Conservation (phyloP, 2,113 vertebrate genomes). For the Onychorhynchus coronatus region DNA sequence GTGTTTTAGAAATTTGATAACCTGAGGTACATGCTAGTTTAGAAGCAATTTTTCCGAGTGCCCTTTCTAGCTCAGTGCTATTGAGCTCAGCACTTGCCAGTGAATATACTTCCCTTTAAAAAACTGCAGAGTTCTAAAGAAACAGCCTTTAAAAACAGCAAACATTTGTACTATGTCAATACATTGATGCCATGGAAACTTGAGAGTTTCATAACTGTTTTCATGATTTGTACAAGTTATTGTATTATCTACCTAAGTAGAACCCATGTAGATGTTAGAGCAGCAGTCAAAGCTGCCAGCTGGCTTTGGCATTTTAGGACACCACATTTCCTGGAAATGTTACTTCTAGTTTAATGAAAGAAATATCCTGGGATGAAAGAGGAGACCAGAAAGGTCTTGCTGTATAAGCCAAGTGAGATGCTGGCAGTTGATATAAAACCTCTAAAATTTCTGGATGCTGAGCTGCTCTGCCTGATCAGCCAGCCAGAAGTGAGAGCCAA, state of each 20-base stretch:
- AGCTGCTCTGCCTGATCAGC: constrained; percentile 39
- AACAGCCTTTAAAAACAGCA: neutral
- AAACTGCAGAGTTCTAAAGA: neutral
- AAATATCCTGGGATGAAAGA: constrained; percentile 60
- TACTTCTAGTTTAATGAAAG: constrained; percentile 60
- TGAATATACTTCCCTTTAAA: neutral
- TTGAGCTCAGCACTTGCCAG: neutral
- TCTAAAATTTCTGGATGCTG: constrained; percentile 62
- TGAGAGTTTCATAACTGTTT: constrained; percentile 31
- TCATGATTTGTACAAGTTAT: constrained; percentile 14
- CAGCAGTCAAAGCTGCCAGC: constrained; percentile 27
- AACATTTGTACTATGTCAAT: constrained; percentile 10
- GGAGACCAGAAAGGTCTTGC: constrained; percentile 48
- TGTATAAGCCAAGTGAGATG: constrained; percentile 39
- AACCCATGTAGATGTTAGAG: constrained; percentile 9
- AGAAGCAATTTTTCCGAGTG: neutral
- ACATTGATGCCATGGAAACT: constrained; percentile 13
- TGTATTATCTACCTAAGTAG: constrained; percentile 40
- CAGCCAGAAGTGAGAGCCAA: constrained; percentile 49
- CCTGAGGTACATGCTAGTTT: neutral
- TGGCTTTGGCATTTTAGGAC: constrained; percentile 44
- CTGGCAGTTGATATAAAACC: constrained; percentile 62
- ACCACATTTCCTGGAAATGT: constrained; percentile 56
- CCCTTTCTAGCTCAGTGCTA: neutral
- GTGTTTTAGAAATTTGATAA: neutral